Conservation (phyloP, 2,888 invertebrate genomes). For the Malthinus flaveolus region DNA sequence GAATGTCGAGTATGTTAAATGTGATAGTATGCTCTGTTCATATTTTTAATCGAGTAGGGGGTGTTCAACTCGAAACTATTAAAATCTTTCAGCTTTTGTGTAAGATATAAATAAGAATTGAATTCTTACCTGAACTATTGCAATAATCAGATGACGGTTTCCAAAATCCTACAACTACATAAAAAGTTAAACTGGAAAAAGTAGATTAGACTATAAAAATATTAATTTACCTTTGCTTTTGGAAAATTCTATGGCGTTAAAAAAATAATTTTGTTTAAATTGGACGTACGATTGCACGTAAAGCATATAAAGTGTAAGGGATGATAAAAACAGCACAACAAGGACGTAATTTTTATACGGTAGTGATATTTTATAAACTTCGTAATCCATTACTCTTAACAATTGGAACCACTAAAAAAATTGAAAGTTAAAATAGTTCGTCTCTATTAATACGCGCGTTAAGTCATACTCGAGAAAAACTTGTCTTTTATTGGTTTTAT, state of each 20-base stretch:
- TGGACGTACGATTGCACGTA: conserved; percentile 14
- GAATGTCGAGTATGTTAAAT: too few species aligned
- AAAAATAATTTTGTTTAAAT: conserved; percentile 4
- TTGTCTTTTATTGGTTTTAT: neutral
- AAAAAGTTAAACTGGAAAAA: neutral
- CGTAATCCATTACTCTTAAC: conserved; percentile 8
- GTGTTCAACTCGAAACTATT: too few species aligned
- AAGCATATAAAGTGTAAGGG: conserved; percentile 11
- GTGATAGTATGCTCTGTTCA: too few species aligned
- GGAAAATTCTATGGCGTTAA: conserved; percentile 1
- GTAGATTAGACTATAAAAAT: too few species aligned
- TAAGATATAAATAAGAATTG: too few species aligned
- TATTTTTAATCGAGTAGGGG: too few species aligned
- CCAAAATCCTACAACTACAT: neutral
- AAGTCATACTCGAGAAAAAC: neutral
- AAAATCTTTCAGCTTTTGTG: too few species aligned
- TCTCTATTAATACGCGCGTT: conserved; percentile 4
- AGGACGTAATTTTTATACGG: conserved; percentile 8
- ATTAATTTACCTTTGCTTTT: conserved; percentile 1
- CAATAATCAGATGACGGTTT: neutral
- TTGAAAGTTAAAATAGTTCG: conserved; percentile 1
- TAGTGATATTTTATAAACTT: neutral
- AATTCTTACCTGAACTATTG: neutral
- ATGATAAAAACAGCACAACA: conserved; percentile 7
- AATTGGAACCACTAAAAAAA: conserved; percentile 10